Base-by-base conservation (phyloP, 2,113 vertebrate genomes). In the Phyllopteryx taeniolatus region DNA sequence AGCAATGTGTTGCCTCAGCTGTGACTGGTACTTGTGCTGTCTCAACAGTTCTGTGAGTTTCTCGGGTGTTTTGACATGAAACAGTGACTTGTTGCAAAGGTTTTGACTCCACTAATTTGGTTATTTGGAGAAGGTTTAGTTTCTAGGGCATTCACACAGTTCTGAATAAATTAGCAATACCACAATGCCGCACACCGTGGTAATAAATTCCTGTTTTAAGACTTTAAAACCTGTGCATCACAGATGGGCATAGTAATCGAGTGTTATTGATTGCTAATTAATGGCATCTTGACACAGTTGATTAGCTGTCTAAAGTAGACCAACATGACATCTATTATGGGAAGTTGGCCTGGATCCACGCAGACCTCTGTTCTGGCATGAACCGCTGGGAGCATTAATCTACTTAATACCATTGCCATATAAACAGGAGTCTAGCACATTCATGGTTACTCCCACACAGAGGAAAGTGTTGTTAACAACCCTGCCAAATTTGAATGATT, bases 1-100 rank as follows among this genome's bases (percentile, higher is more conserved):
- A 70, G 68, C 60, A 68, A 76, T 72, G 73, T 91, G 90, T 92
- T 92, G 84, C 83, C 86, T 91, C 89, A 93, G 92, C 91, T 92
- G 90, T 78, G 83, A 84, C 81, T 86, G 87, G 88, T 88, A 85
- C 83, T 76, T 75, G 75, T 75, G 75, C 85, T 78, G 80, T 70
- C 87, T 82, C 83, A 69, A 77, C 83, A 81, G 73, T 87, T 83
- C 59, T 84, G 51, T 72, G 71, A 59, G 60, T 75, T 83, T 79
- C 61, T 72, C 20, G 63, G 71, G 43, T 83, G 78, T 86, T 88
- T 82, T 83, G 85, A 86, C 83, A 83, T 68, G 47, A 75, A 57
- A 80, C 76, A 79, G 70, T 74, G 72, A 78, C 83, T 86, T 83
- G 80, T 84, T 83, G 68, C 64, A 67, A 57, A 70, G 72, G 73